Evolutionary conservation across 2,113 vertebrate genomes (phyloP), one percentile per base, ranked within the genome.

Genomic region (Malurus alboscapulatus): DNA sequence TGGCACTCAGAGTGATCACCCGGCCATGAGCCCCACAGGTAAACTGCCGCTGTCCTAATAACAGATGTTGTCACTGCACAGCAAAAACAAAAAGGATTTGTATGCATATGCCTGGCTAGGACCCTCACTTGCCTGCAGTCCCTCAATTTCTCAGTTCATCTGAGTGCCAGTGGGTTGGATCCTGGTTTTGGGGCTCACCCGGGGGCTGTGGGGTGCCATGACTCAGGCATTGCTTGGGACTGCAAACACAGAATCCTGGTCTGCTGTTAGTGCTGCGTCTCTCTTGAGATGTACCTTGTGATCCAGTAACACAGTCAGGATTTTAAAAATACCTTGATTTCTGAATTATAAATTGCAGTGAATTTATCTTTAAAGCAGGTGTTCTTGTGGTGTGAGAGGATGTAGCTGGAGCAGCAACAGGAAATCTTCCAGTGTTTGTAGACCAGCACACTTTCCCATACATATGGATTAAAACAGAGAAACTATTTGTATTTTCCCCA

Each of bases 401-500:
- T 57, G 40, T 67, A 59, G 63, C 59, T 86, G 44, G 50, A 85
- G 48, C 6, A 11, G 21, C 53, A 59, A 13, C 20, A 42, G 1
- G 1, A 68, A 74, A 74, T 84, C 75, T 95, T 83, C 17, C n/a
- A 3, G 44, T 40, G 53, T 17, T 7, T 75, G 44, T 47, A 94
- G 78, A 59, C 67, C 75, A 74, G 75, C 71, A 14, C 0, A 0
- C 10, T 78, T 93, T 87, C 30, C 92, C 40, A 84, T 95, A 73
- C 86, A 96, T 91, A 92, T 90, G 78, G 90, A 85, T 87, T 80
- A 80, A 76, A 84, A 51, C 67, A 85, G 73, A 84, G 53, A 45
- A 94, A 63, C 59, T 90, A 67, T 90, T 96, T 84, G 55, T 90
- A 53, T 94, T 95, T 96, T 84, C 44, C 93, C 85, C 91, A 71